Conservation (phyloP, 1,140 invertebrate species). For the Psix sp. region DNA sequence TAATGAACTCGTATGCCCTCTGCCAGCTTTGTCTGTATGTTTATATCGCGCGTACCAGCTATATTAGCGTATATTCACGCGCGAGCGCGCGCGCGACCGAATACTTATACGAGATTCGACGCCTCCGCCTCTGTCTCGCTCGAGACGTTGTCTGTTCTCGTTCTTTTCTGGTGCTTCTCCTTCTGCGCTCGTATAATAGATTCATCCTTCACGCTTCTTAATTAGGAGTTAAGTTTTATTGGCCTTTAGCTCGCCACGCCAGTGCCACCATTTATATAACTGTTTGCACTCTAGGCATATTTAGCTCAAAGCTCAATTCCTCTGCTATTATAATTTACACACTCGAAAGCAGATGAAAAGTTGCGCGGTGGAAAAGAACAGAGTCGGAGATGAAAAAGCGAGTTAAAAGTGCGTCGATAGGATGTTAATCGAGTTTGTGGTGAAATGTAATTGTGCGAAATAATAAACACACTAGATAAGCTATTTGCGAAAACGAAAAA, state of each 20-base stretch:
- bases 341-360: neutral
- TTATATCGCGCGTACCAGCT: slow-evolving; percentile 70
- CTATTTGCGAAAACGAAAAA: too few relatives aligned
- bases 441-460: too few relatives aligned
- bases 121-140: slow-evolving; percentile 19
- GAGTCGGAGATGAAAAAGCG: too few relatives aligned
- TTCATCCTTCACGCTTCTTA: slow-evolving; percentile 77
- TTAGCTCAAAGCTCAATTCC: slow-evolving; percentile 40
- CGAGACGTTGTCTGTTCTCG: slow-evolving; percentile 27
- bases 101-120: slow-evolving; percentile 39
- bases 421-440: too few relatives aligned
- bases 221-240: slow-evolving; percentile 77
- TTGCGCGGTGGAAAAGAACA: too few relatives aligned
- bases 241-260: slow-evolving; percentile 66
- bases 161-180: slow-evolving; percentile 11
- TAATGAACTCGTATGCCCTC: slow-evolving; percentile 76
- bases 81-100: slow-evolving; percentile 58
- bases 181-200: slow-evolving; percentile 69
- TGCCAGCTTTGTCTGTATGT: slow-evolving; percentile 68
- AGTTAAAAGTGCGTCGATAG: too few relatives aligned
- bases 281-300: slow-evolving; percentile 47
- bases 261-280: slow-evolving; percentile 51
- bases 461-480: too few relatives aligned
- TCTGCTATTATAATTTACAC: slow-evolving; percentile 10
- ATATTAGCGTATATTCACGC: slow-evolving; percentile 69